Conservation (phyloP, 2,888 invertebrate species). For the Agriopis aurantiaria region DNA sequence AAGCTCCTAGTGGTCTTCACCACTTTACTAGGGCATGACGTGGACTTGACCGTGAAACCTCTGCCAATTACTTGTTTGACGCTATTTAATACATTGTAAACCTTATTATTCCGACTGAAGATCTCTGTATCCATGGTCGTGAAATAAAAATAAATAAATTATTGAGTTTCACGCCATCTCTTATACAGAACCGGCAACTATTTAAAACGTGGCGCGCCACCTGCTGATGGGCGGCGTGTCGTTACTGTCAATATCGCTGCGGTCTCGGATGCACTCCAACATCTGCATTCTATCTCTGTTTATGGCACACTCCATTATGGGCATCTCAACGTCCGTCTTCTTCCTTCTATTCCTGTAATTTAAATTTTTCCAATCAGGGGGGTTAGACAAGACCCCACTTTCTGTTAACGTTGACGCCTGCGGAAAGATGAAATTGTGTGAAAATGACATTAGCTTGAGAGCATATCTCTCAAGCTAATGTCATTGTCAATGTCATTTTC, state of each 20-base stretch:
- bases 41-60: too few relatives aligned
- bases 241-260: slow-evolving; percentile 40
- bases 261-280: slow-evolving; percentile 9
- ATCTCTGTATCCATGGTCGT: not conserved
- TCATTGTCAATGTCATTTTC: too few relatives aligned
- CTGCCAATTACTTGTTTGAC: too few relatives aligned
- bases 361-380: not conserved
- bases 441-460: too few relatives aligned
- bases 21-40: too few relatives aligned
- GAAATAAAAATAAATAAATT: not conserved
- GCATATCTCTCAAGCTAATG: too few relatives aligned
- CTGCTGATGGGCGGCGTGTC: slow-evolving; percentile 30
- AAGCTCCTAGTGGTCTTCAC: too few relatives aligned
- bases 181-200: slow-evolving; percentile 1
- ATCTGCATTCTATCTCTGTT: slow-evolving; percentile 12
- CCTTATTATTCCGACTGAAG: too few relatives aligned
- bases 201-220: slow-evolving; percentile 41
- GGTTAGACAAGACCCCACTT: too few relatives aligned
- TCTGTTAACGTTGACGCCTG: too few relatives aligned
- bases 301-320: slow-evolving; percentile 42
- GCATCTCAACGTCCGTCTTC: slow-evolving; percentile 50
- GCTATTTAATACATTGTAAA: too few relatives aligned
- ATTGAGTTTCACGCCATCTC: slow-evolving; percentile 13
- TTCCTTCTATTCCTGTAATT: slow-evolving; percentile 59
- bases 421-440: too few relatives aligned